Evolutionary conservation across 2,888 invertebrate species (phyloP), one percentile per base, ranked within the genome.

Genomic region (Ernsta delagoae): DNA sequence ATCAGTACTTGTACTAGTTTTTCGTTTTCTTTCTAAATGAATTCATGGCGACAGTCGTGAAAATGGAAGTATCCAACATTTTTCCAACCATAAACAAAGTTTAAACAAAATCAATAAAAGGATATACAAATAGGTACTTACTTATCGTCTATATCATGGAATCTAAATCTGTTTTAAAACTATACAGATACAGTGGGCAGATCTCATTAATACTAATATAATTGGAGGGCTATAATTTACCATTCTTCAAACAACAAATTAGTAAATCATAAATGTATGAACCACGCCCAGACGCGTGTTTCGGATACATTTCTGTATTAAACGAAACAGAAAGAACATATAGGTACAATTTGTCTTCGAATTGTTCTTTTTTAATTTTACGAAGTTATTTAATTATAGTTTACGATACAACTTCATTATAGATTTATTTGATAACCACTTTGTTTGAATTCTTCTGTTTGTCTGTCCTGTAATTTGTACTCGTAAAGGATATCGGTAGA

Each of bases 201-300:
- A 76, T 73, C 85, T 89, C 86, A 90, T 92, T 90, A 90, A 90
- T 92, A 90, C 86, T 90, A 89, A 92, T 89, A 88, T 92, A 91
- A 90, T 91, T 90, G 86, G 84, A 84, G 85, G 82, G 76, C 84
- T 90, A 84, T 91, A 90, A 90, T 91, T 91, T 90, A 81, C 85
- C 82, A 84, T 83, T 81, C 82, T 87, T 88, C 84, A 87, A 92
- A 89, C 90, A 92, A 92, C 89, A 88, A 89, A 92, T 92, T 92
- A 92, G 89, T 88, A 80, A 83, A 90, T 92, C 87, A 92, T 84
- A 82, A 91, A 92, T 92, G 92, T 85, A 92, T 87, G 89, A 83
- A 87, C 24, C 72, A 81, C 92, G 91, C 92, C 92, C 85, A 78
- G 75, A 75, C 81, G 81, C 83, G 84, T 83, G 85, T 86, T 84